Percentiles rank a stretch among this genome's conserved stretches.
Evolutionary conservation across 2,113 vertebrate genomes (phyloP).

Genomic region (Hemibates koningsi): DNA sequence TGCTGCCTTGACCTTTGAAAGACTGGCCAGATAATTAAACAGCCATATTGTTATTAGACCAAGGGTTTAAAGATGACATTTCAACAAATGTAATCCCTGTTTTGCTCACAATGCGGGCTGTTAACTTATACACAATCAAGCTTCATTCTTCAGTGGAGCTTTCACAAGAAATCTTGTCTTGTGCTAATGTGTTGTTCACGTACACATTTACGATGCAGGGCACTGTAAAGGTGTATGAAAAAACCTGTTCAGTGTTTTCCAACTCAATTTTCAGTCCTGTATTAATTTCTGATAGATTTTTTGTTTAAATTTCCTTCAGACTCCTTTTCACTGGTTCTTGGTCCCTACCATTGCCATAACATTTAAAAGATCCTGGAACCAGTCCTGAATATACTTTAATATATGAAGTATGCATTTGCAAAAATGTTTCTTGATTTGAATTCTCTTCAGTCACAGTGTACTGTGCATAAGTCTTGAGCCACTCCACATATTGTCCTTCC

Average conservation of each 20-base stretch:
- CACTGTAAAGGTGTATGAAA: neutral
- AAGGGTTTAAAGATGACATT: neutral
- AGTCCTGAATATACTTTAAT: neutral
- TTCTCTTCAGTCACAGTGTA: neutral
- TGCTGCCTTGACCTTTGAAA: neutral
- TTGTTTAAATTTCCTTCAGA: neutral
- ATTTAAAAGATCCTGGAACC: neutral
- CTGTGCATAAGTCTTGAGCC: neutral
- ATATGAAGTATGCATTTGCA: neutral
- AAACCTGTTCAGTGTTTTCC: neutral
- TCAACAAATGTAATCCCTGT: neutral
- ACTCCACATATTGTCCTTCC: neutral
- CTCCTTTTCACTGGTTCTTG: neutral
- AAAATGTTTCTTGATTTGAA: neutral
- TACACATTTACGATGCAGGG: neutral
- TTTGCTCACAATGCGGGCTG: neutral
- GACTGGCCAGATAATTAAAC: neutral
- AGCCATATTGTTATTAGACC: neutral
- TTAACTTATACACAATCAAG: neutral
- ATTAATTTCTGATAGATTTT: neutral
- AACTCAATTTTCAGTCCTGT: neutral
- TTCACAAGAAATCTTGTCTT: neutral
- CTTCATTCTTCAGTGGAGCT: neutral
- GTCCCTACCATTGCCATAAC: neutral
- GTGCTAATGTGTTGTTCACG: neutral